Conservation (phyloP, 2,797 vertebrate genomes). For the Thunnus albacares region DNA sequence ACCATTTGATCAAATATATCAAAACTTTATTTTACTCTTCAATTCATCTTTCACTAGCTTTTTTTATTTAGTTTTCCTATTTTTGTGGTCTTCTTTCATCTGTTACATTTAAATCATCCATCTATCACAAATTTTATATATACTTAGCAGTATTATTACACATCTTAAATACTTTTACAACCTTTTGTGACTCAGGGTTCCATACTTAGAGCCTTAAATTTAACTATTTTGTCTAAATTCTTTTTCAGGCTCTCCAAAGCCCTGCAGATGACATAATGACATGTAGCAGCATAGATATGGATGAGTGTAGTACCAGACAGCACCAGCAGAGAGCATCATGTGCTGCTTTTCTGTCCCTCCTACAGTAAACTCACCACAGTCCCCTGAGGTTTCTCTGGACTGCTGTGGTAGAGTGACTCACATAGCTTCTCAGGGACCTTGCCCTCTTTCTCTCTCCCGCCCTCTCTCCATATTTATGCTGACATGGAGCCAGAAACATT, state of each 20-base stretch:
- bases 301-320: conserved; percentile 29
- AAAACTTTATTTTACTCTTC: neutral
- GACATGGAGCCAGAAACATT: conserved; percentile 68
- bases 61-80: neutral
- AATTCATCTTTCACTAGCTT: neutral
- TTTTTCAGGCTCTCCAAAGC: neutral
- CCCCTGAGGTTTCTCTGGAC: conserved; percentile 55
- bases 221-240: neutral
- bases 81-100: neutral
- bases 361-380: conserved; percentile 28
- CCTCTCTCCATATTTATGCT: conserved; percentile 59
- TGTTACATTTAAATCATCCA: neutral
- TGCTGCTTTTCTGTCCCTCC: neutral
- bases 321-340: conserved; percentile 49
- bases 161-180: neutral
- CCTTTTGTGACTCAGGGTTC: neutral
- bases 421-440: conserved; percentile 71
- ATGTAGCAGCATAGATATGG: too few species aligned
- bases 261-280: neutral
- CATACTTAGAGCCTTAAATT: neutral
- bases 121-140: neutral
- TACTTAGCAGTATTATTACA: neutral
- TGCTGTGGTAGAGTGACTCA: conserved; percentile 40
- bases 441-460: conserved; percentile 35
- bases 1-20: too few species aligned